phyloP scores from a whole-genome alignment of 2,888 invertebrate species.

The Stegophylla sp. region DNA sequence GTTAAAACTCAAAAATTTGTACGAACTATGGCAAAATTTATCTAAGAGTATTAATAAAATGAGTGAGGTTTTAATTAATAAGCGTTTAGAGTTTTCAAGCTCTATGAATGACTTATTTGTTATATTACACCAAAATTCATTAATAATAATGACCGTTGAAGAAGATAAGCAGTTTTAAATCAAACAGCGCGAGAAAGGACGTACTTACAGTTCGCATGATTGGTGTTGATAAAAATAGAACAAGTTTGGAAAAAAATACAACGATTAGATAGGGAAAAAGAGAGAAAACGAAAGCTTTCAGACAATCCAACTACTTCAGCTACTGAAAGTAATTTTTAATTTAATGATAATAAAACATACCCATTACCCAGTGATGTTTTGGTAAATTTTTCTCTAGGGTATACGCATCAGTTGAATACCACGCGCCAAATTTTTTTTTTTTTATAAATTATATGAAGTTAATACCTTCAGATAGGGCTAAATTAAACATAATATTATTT shows the following conservation, averaged over 20 bases:
- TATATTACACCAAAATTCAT: neutral
- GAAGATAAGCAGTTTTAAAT: neutral
- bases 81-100: conserved; percentile 15
- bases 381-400: too few relatives aligned
- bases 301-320: too few relatives aligned
- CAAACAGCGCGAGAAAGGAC: neutral
- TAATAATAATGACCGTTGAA: neutral
- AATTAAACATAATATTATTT: too few relatives aligned
- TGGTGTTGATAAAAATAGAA: neutral
- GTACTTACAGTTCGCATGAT: neutral
- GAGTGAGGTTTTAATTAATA: conserved; percentile 26
- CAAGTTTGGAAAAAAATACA: too few relatives aligned
- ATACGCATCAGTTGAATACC: too few relatives aligned
- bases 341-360: neutral
- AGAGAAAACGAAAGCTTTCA: too few relatives aligned
- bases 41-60: neutral
- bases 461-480: too few relatives aligned
- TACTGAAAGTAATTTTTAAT: too few relatives aligned
- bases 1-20: conserved; percentile 18
- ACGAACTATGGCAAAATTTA: conserved; percentile 25
- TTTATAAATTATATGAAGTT: too few relatives aligned
- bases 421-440: too few relatives aligned
- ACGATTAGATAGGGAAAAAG: too few relatives aligned
- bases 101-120: neutral
- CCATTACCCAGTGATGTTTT: too few relatives aligned